Conservation (phyloP, 2,888 invertebrate genomes). For the Mechanitis mazaeus region DNA sequence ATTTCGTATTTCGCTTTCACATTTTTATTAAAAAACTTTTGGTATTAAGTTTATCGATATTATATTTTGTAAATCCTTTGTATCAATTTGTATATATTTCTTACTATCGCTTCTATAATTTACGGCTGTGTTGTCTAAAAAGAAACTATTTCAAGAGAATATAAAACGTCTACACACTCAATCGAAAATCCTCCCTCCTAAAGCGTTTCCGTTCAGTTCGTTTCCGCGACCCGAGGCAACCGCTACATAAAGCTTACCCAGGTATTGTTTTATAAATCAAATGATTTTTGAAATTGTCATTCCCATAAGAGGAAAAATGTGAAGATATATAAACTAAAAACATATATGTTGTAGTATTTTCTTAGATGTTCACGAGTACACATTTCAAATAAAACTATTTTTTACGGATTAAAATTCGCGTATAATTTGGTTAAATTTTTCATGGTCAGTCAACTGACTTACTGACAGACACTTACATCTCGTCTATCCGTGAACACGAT, state of each 20-base stretch:
- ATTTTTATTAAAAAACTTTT: no score
- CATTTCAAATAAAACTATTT: no score
- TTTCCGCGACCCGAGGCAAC: slow-evolving; percentile 25
- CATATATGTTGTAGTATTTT: background rate
- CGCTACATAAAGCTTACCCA: slow-evolving; percentile 1
- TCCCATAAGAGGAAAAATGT: background rate
- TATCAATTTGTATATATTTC: background rate
- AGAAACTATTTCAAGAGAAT: background rate
- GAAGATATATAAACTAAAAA: slow-evolving; percentile 2
- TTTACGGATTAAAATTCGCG: no score
- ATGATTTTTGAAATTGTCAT: slow-evolving; percentile 7
- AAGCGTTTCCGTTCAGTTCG: slow-evolving; percentile 32
- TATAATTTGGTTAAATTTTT: no score
- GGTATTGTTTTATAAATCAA: slow-evolving; percentile 6
- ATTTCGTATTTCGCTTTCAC: background rate
- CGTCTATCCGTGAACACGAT: background rate
- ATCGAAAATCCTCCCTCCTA: slow-evolving; percentile 28
- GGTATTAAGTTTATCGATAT: background rate
- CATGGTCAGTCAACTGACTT: background rate
- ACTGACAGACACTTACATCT: background rate
- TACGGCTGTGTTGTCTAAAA: background rate
- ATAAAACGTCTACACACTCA: slow-evolving; percentile 16
- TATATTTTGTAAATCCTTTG: background rate
- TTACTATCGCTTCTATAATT: background rate
- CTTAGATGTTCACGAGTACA: no score